Conservation (phyloP, 2,888 invertebrate genomes). For the Eupithecia exiguata region DNA sequence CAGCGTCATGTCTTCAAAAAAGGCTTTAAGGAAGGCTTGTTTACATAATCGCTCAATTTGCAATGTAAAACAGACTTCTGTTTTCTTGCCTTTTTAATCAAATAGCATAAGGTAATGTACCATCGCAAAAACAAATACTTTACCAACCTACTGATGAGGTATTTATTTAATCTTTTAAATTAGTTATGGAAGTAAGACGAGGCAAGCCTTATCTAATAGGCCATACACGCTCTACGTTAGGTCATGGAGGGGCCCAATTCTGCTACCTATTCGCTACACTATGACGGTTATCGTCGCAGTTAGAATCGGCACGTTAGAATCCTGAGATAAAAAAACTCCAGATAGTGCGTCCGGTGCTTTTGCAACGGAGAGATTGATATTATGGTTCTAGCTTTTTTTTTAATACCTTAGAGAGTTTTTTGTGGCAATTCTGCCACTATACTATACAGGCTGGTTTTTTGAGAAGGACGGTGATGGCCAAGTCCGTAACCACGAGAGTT, state of each 20-base stretch:
- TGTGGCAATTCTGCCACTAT: too few relatives aligned
- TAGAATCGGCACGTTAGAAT: background rate
- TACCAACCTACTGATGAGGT: background rate
- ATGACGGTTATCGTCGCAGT: background rate
- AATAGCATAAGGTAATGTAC: conserved; percentile 31
- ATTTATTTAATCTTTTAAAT: background rate
- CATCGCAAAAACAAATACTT: conserved; percentile 19
- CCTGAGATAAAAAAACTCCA: background rate
- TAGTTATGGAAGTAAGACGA: background rate
- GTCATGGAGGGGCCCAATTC: background rate
- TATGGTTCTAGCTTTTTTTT: too few relatives aligned
- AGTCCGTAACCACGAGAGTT: too few relatives aligned
- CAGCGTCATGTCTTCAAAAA: conserved; percentile 68
- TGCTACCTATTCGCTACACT: background rate
- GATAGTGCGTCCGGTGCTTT: background rate
- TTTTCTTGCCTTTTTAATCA: conserved; percentile 68
- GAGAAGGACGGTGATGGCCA: too few relatives aligned
- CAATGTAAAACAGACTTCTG: conserved; percentile 76
- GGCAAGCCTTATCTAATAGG: background rate
- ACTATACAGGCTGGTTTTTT: too few relatives aligned
- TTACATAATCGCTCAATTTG: conserved; percentile 81
- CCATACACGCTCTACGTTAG: background rate
- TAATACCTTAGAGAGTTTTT: too few relatives aligned
- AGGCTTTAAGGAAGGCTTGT: conserved; percentile 72
- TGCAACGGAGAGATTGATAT: background rate